Conservation (phyloP, 2,797 vertebrate species). For the Simalia tracyae region DNA sequence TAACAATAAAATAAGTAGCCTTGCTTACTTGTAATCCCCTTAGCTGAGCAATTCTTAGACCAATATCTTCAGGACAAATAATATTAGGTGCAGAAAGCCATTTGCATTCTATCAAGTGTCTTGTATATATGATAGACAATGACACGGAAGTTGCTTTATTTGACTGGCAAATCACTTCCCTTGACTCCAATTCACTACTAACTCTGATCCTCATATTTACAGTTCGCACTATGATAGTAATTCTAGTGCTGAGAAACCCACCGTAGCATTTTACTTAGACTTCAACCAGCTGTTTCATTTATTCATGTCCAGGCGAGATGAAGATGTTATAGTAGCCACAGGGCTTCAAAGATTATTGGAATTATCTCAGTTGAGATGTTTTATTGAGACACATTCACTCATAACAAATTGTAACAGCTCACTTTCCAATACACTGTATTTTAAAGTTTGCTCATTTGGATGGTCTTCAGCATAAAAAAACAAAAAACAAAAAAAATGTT, state of each 20-base stretch:
- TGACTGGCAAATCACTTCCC: background rate
- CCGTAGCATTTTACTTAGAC: background rate
- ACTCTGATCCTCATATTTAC: background rate
- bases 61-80: background rate
- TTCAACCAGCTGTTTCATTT: conserved; percentile 18
- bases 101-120: background rate
- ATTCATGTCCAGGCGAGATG: background rate
- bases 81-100: background rate
- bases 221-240: background rate
- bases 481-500: background rate
- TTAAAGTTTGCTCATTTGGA: conserved; percentile 45
- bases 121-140: background rate
- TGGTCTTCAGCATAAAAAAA: conserved; percentile 39
- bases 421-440: conserved; percentile 32
- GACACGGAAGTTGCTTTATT: background rate
- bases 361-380: conserved; percentile 44
- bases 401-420: conserved; percentile 44
- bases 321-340: background rate
- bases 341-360: conserved; percentile 37
- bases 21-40: background rate
- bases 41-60: background rate
- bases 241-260: background rate
- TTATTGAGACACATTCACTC: background rate
- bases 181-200: conserved; percentile 2
- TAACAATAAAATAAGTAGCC: background rate